phyloP scores from a whole-genome alignment of 2,113 vertebrate genomes.

The Rhinolophus sinicus region DNA sequence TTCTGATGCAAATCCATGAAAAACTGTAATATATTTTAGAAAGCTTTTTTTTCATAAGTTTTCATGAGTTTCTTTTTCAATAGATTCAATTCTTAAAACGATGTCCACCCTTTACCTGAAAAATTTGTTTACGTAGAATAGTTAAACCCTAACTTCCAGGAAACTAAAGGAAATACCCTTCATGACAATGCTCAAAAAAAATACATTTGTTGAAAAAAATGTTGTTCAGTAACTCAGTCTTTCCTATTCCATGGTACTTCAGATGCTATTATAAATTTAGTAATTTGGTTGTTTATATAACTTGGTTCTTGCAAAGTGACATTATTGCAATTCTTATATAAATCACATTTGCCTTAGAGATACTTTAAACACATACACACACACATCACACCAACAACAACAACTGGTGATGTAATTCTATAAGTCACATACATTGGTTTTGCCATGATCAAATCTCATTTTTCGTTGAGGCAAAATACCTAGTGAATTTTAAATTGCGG shows the following conservation, averaged over 20 bases:
- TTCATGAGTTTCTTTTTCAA: not conserved
- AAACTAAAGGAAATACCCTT: not conserved
- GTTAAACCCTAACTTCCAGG: not conserved
- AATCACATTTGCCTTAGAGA: not conserved
- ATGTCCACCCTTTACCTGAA: not conserved
- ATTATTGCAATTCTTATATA: constrained; percentile 45
- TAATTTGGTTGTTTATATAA: not conserved
- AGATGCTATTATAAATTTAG: not conserved
- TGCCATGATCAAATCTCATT: not conserved
- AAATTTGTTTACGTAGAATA: not conserved
- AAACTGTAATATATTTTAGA: not conserved
- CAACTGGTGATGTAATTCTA: not conserved
- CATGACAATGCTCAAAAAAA: not conserved
- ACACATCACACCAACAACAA: not conserved
- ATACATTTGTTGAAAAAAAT: not conserved
- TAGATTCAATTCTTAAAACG: constrained; percentile 22
- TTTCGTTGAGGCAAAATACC: not conserved
- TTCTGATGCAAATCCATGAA: not conserved
- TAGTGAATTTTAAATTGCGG: not conserved
- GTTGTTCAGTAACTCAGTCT: not conserved
- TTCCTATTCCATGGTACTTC: not conserved
- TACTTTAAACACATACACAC: not conserved
- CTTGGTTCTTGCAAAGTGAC: not conserved
- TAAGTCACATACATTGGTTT: not conserved
- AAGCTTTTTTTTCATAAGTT: not conserved